Conservation (phyloP, 2,113 vertebrate genomes). For the Macheiramphus alcinus region DNA sequence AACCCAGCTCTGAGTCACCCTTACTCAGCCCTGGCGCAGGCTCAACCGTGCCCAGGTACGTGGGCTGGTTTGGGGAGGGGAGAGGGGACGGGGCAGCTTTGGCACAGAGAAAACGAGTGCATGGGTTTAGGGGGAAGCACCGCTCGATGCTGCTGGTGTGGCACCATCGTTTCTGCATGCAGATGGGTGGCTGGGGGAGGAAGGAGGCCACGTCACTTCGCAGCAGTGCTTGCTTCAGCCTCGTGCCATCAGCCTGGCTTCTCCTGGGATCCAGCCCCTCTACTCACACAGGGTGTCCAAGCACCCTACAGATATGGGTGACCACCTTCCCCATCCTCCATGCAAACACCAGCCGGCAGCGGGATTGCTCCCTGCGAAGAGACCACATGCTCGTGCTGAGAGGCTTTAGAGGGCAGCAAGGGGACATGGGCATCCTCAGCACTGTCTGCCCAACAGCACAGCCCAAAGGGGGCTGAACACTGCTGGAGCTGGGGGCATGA, state of each 20-base stretch:
- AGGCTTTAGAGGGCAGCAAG: neutral
- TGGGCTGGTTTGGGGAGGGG: neutral
- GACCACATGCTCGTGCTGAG: rapidly evolving
- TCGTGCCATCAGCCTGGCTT: rapidly evolving
- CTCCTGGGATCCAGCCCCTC: neutral
- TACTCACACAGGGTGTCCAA: neutral
- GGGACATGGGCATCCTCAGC: neutral
- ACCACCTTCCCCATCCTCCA: rapidly evolving
- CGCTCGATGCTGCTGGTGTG: neutral
- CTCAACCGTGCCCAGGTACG: neutral
- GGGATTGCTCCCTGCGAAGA: neutral
- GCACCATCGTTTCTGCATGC: rapidly evolving
- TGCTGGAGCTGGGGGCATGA: rapidly evolving
- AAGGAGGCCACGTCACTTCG: rapidly evolving
- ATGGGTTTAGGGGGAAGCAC: neutral
- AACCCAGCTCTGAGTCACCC: neutral
- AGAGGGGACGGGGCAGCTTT: neutral
- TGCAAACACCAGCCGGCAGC: neutral
- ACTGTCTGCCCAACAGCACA: neutral
- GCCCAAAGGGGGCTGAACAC: neutral
- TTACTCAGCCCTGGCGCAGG: neutral
- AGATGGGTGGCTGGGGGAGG: neutral
- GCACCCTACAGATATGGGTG: neutral
- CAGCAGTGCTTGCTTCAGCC: neutral
- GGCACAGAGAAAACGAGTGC: rapidly evolving